These are phyloP conservation scores for Chlamydotis undulata DNA, from an alignment of 2,113 vertebrate genomes.

Conservation along the genomic window DNA sequence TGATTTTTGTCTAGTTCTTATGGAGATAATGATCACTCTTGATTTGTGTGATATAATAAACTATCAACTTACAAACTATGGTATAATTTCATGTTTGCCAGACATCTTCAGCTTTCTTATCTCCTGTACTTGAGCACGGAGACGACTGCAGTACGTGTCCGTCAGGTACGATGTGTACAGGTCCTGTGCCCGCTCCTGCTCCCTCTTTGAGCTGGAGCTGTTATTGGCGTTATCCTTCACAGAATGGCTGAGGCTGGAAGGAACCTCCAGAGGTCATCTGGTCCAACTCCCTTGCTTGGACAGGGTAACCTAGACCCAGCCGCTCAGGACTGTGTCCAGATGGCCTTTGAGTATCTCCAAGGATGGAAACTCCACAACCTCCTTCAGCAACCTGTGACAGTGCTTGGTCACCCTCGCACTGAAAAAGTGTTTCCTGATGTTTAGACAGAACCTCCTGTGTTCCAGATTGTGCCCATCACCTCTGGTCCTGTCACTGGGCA, in stretches of 20 bases:
- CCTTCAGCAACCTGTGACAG: not conserved
- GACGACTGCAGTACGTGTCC: fast-evolving
- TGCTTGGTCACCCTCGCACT: not conserved
- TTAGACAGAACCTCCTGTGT: not conserved
- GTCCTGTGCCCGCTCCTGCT: not conserved
- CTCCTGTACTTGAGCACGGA: not conserved
- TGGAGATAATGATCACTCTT: not conserved
- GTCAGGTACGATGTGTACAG: fast-evolving
- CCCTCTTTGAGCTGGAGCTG: not conserved
- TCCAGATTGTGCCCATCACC: not conserved
- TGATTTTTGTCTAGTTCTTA: conserved; percentile 28
- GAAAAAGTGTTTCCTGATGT: not conserved
- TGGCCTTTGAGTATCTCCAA: not conserved
- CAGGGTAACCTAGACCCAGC: not conserved
- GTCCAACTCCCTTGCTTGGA: not conserved
- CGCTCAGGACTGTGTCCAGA: not conserved
- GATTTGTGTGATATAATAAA: conserved; percentile 11
- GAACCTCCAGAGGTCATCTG: not conserved
- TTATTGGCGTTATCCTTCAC: not conserved
- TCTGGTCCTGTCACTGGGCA: no score
- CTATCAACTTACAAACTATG: not conserved
- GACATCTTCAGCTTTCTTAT: not conserved
- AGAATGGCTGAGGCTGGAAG: not conserved
- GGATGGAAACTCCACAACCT: not conserved
- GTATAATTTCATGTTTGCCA: not conserved